Conservation (phyloP, 2,797 vertebrate species). For the Heterohyrax brucei region DNA sequence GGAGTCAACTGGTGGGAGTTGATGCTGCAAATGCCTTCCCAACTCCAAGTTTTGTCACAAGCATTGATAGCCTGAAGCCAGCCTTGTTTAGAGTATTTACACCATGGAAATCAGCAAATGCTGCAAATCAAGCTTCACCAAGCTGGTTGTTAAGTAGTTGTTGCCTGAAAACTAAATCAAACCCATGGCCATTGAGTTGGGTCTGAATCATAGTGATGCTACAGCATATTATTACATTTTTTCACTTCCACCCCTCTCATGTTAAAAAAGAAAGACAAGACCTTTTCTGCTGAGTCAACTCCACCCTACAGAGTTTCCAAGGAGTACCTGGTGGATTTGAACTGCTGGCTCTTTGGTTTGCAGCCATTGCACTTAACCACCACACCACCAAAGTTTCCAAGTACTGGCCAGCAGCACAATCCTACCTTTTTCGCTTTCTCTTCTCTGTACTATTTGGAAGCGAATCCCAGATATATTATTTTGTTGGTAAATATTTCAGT, state of each 20-base stretch:
- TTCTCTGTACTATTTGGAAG: not conserved
- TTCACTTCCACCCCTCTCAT: too few relatives aligned
- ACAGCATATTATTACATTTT: too few relatives aligned
- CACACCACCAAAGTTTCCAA: too few relatives aligned
- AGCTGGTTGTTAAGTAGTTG: not conserved
- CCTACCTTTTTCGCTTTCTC: not conserved
- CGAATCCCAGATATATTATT: not conserved
- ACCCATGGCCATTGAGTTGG: too few relatives aligned
- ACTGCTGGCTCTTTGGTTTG: too few relatives aligned
- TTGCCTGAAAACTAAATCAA: too few relatives aligned
- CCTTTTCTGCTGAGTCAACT: too few relatives aligned
- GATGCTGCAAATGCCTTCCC: not conserved
- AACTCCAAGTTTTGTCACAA: not conserved
- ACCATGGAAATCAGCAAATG: not conserved
- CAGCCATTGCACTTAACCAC: too few relatives aligned
- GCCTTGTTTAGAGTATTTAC: not conserved
- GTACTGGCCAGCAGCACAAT: not conserved
- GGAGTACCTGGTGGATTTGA: too few relatives aligned
- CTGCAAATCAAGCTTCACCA: not conserved
- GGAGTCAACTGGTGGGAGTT: not conserved
- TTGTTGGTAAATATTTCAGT: slow-evolving; percentile 5
- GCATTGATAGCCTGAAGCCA: not conserved
- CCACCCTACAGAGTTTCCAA: too few relatives aligned
- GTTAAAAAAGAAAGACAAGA: too few relatives aligned
- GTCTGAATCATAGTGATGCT: too few relatives aligned